phyloP scores from a whole-genome alignment of 2,888 invertebrate genomes.

The Himalopsyche tibetana region DNA sequence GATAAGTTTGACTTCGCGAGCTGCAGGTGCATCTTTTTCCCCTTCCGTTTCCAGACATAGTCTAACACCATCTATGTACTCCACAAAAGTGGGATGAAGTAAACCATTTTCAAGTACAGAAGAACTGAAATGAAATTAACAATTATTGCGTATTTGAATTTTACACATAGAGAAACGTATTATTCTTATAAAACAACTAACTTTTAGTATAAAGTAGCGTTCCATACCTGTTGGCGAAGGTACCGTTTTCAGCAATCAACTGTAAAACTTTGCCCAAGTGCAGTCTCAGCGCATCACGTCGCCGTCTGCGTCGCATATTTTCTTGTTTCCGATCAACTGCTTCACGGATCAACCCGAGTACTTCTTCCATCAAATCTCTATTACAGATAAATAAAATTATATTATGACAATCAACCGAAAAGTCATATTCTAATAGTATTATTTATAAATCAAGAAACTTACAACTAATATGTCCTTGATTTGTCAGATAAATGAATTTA shows the following conservation, averaged over 20 bases:
- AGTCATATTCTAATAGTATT: too few relatives aligned
- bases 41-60: slow-evolving; percentile 94
- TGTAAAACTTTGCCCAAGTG: slow-evolving; percentile 95
- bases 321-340: slow-evolving; percentile 98
- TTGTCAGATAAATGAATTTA: neutral
- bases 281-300: slow-evolving; percentile 93
- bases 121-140: slow-evolving; percentile 75
- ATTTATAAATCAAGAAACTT: neutral
- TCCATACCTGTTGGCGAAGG: slow-evolving; percentile 85
- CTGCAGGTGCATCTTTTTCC: slow-evolving; percentile 92
- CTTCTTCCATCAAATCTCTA: slow-evolving; percentile 97
- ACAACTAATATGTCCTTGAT: neutral
- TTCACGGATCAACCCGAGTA: slow-evolving; percentile 93
- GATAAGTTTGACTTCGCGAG: slow-evolving; percentile 93
- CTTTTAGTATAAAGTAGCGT: neutral
- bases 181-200: neutral
- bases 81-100: slow-evolving; percentile 91
- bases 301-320: slow-evolving; percentile 92
- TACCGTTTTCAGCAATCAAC: slow-evolving; percentile 93
- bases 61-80: slow-evolving; percentile 96
- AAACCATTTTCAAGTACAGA: slow-evolving; percentile 91
- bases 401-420: neutral
- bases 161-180: neutral
- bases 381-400: slow-evolving; percentile 57
- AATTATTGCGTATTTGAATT: neutral